These are phyloP conservation scores for Echiichthys vipera DNA, from an alignment of 2,797 vertebrate species.

Conservation along the genomic window DNA sequence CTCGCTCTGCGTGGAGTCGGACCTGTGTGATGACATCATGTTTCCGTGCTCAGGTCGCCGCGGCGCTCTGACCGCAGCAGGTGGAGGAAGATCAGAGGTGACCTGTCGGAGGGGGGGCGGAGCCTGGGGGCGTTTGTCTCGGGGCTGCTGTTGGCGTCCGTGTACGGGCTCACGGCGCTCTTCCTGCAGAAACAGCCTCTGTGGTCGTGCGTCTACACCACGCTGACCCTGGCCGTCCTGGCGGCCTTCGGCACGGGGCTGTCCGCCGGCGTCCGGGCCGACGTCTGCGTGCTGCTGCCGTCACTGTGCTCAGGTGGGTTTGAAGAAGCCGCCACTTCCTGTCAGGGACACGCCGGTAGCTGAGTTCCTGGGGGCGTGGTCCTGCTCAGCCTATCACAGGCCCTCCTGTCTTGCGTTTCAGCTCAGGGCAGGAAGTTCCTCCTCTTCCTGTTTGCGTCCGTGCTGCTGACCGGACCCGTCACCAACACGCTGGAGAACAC, in stretches of 20 bases:
- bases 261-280: conserved; percentile 70
- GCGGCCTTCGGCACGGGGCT: conserved; percentile 88
- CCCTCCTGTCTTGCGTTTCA: conserved; percentile 51
- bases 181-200: conserved; percentile 82
- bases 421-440: conserved; percentile 85
- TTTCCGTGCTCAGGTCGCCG: conserved; percentile 49
- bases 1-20: too few relatives aligned
- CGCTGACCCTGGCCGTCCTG: conserved; percentile 68
- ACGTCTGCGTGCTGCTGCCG: conserved; percentile 85
- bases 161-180: conserved; percentile 81
- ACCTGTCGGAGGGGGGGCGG: conserved; percentile 33
- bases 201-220: conserved; percentile 84
- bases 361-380: too few relatives aligned
- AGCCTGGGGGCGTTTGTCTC: conserved; percentile 72
- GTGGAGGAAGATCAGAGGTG: conserved; percentile 34
- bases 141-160: conserved; percentile 83
- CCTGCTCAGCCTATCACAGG: neutral
- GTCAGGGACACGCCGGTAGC: too few relatives aligned
- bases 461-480: conserved; percentile 88
- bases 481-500: conserved; percentile 88
- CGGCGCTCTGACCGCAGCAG: neutral
- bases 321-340: too few relatives aligned
- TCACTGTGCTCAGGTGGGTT: conserved; percentile 87
- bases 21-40: too few relatives aligned
- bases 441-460: conserved; percentile 80